Evolutionary conservation across 1,140 invertebrate species (phyloP).

Genomic region (Andricus grossulariae): DNA sequence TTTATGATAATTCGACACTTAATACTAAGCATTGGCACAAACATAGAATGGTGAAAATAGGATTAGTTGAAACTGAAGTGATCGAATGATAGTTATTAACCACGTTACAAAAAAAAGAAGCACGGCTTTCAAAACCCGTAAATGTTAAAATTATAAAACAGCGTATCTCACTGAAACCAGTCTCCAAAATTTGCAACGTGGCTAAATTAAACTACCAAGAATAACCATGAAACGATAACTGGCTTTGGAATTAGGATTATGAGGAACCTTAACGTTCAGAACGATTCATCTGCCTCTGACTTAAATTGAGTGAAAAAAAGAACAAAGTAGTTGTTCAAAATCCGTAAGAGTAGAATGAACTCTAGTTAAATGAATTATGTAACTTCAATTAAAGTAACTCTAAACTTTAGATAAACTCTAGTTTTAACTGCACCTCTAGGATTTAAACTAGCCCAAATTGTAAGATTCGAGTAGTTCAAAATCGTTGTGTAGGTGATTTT

Average conservation of each 20-base stretch:
- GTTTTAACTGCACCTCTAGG: neutral
- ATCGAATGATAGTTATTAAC: neutral
- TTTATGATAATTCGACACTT: no score
- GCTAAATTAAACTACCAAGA: neutral
- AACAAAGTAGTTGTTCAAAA: no score
- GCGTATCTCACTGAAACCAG: neutral
- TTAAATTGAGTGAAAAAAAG: neutral
- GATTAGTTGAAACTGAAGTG: neutral
- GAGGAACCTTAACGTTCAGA: constrained; percentile 3
- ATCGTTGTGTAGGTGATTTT: no score
- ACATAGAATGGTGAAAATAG: neutral
- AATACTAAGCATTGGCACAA: no score
- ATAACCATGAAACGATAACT: neutral
- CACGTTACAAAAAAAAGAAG: neutral
- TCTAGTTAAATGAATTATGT: no score
- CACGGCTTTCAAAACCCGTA: neutral
- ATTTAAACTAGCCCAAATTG: no score
- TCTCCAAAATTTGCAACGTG: neutral
- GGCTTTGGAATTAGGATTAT: constrained; percentile 17
- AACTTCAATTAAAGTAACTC: neutral
- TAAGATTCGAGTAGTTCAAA: no score
- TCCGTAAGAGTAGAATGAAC: no score
- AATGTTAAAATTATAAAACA: neutral
- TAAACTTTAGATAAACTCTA: constrained; percentile 30
- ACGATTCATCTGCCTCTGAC: no score